These are phyloP conservation scores for Bombus difficillimus DNA, from an alignment of 1,140 invertebrate species.

Conservation along the genomic window DNA sequence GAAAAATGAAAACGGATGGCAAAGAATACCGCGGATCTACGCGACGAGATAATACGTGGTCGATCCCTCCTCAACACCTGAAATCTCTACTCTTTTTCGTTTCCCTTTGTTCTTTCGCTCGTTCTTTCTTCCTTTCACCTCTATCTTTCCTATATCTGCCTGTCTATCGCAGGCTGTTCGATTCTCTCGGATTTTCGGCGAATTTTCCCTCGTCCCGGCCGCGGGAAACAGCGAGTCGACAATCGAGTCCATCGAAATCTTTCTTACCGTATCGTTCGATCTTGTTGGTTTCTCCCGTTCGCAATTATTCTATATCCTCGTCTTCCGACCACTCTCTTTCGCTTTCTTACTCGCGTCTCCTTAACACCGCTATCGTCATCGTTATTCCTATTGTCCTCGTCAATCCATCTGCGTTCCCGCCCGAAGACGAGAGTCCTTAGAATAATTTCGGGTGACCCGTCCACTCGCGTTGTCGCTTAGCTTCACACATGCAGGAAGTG, in stretches of 20 bases:
- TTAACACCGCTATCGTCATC: conserved; percentile 41
- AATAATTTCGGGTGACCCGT: conserved; percentile 75
- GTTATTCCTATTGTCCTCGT: neutral
- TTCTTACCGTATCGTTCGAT: neutral
- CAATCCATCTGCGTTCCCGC: conserved; percentile 34
- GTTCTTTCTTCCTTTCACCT: conserved; percentile 10
- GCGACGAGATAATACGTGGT: conserved; percentile 68
- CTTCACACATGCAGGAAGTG: conserved; percentile 76
- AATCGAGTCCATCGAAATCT: conserved; percentile 39
- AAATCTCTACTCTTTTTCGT: neutral
- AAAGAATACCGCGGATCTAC: conserved; percentile 68
- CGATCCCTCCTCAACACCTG: conserved; percentile 60
- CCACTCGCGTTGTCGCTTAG: conserved; percentile 72
- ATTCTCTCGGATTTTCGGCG: conserved; percentile 66
- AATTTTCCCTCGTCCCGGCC: conserved; percentile 56
- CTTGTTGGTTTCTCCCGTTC: neutral
- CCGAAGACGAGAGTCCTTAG: conserved; percentile 62
- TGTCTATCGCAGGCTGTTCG: conserved; percentile 42
- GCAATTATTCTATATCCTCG: conserved; percentile 47
- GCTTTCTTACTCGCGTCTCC: neutral
- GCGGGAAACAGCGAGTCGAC: conserved; percentile 64
- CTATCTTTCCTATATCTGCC: conserved; percentile 25
- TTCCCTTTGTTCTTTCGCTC: neutral
- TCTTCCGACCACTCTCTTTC: conserved; percentile 31
- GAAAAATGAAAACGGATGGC: conserved; percentile 56